Evolutionary conservation across 2,113 vertebrate genomes (phyloP).

Genomic region (Elgaria multicarinata): DNA sequence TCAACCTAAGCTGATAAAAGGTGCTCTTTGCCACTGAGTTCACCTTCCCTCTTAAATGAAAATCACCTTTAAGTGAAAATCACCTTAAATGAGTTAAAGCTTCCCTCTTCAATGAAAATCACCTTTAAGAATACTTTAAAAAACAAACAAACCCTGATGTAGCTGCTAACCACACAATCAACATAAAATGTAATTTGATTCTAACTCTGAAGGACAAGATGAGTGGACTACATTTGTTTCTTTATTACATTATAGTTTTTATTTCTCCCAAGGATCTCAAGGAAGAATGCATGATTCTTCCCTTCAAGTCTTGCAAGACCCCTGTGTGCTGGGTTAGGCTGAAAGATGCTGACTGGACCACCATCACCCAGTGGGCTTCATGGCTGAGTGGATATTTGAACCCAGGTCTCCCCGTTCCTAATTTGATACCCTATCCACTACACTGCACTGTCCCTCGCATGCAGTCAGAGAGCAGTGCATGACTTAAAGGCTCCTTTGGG

Average conservation of each 20-base stretch:
- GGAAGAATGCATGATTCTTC: background rate
- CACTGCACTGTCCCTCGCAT: background rate
- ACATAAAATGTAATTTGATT: background rate
- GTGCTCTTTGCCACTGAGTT: too few species aligned
- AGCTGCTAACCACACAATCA: background rate
- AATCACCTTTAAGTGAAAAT: too few species aligned
- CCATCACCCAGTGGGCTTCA: background rate
- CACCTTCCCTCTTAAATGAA: too few species aligned
- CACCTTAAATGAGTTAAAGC: too few species aligned
- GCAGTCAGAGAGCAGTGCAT: background rate
- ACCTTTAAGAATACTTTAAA: too few species aligned
- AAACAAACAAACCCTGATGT: too few species aligned
- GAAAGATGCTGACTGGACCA: background rate
- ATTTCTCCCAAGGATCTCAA: background rate
- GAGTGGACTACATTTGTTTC: background rate
- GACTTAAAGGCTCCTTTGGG: background rate
- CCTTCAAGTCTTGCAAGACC: background rate
- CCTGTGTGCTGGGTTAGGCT: background rate
- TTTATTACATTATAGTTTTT: background rate
- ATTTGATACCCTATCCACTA: background rate
- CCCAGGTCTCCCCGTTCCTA: background rate
- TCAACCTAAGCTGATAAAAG: too few species aligned
- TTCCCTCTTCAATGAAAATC: too few species aligned
- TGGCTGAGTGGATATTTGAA: background rate
- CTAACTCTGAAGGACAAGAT: too few species aligned